Conservation (phyloP, 92 coral and sea anemone genomes). For the Desmophyllum pertusum region DNA sequence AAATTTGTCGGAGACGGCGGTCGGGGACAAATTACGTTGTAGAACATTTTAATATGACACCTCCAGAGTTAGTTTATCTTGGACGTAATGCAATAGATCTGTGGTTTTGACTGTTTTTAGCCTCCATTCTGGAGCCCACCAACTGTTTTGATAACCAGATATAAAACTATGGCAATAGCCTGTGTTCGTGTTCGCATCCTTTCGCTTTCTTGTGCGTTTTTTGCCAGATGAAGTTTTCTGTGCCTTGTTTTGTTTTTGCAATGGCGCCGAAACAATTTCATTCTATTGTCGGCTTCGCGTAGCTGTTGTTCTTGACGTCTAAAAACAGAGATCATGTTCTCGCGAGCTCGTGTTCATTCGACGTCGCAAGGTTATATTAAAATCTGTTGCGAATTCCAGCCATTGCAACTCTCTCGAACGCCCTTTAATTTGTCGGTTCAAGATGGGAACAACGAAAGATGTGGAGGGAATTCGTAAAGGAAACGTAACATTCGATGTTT, state of each 20-base stretch:
- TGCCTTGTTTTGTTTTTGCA: slow-evolving; percentile 23
- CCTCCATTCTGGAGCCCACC: slow-evolving; percentile 25
- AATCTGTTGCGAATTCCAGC: slow-evolving; percentile 35
- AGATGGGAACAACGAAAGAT: not conserved
- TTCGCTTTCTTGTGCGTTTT: not conserved
- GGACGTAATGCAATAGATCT: slow-evolving; percentile 21
- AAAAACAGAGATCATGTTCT: slow-evolving; percentile 30
- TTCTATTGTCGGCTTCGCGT: slow-evolving; percentile 32
- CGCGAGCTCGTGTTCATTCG: not conserved
- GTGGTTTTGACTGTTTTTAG: slow-evolving; percentile 12
- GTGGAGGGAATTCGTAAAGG: not conserved
- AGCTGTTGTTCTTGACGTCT: slow-evolving; percentile 27
- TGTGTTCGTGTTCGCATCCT: not conserved
- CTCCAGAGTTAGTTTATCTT: slow-evolving; percentile 26
- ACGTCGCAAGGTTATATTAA: not conserved
- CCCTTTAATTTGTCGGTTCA: not conserved
- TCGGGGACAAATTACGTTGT: slow-evolving; percentile 13
- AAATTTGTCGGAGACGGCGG: slow-evolving; percentile 26
- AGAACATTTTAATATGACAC: slow-evolving; percentile 30
- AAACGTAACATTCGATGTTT: slow-evolving; percentile 1
- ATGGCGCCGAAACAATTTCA: slow-evolving; percentile 44
- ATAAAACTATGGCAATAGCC: slow-evolving; percentile 8
- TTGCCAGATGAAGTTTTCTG: not conserved
- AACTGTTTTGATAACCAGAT: slow-evolving; percentile 7
- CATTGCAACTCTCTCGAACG: slow-evolving; percentile 4